Evolutionary conservation across 1,140 invertebrate species (phyloP), one percentile per base, ranked within the genome.

Genomic region (Lerema accius): DNA sequence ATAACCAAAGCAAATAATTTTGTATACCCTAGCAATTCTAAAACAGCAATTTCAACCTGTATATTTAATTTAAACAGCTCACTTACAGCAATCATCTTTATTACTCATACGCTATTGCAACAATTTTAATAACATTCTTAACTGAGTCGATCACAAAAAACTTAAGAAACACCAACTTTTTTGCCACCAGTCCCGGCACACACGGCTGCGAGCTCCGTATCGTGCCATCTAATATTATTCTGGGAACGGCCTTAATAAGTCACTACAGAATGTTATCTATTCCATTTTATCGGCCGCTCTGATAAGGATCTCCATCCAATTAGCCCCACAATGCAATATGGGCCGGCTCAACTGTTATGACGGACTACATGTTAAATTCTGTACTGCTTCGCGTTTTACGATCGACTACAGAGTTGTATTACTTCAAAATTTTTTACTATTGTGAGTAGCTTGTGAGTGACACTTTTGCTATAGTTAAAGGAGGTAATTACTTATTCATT

Each of bases 211-310:
- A 68, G 71, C 39, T 23, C 35, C 73, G 82, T 91, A 91, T 91
- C 90, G 76, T 72, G 39, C 80, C 75, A 91, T 91, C 90, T 91
- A 91, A 91, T 91, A 91, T 91, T 91, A 91, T 91, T 91, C 90
- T 91, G 90, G 89, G 90, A 91, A 91, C 90, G 89, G 82, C 90
- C 90, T 91, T 91, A 91, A 91, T 91, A 91, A 91, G 90, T 91
- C 89, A 91, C 86, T 90, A 91, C 89, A 91, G 89, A 91, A 91
- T 91, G 90, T 91, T 91, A 91, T 91, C 90, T 91, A 87, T 90
- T 84, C 82, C 87, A 90, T 91, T 91, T 91, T 91, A 91, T 91
- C 90, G 78, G 78, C 63, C 59, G 73, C 46, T 40, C 62, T 69
- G 86, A 91, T 91, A 90, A 88, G 55, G 65, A 91, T 91, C 90